Evolutionary conservation across 2,797 vertebrate species (phyloP), one percentile per base, ranked within the genome.

Genomic region (Megalops cyprinoides): DNA sequence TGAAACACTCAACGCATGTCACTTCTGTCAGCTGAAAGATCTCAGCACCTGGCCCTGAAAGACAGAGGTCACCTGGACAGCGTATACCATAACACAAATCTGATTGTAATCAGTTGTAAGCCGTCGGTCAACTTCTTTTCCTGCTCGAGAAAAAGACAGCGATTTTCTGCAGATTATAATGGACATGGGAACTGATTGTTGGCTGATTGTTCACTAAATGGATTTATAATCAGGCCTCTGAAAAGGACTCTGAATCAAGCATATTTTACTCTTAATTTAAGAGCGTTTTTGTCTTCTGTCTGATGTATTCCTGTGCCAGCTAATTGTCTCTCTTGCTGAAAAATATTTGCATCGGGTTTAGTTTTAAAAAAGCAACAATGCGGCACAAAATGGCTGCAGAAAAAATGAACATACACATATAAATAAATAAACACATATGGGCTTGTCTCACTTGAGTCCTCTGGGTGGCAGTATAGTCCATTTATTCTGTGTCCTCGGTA

Each of bases 391-490:
- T 81, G 79, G 79, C 74, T 81, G 73, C 44, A 37, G 53, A 76
- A 37, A 9, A 76, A 28, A 34, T 79, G 1, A 53, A 69, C 48
- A 71, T 39, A 53, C 34, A 23, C 48, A 25, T 3, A 14, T 14
- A 76, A 55, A 71, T 71, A 3, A 42, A 79, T 37, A 34, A 28
- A 51, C 15, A 25, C 65, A 28, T 7, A 6, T 15, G 23, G 23
- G 31, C 23, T 31, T 49, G 8, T 51, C n/a, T 31, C 14, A n/a
- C 14, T 34, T 44, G 53, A 49, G 20, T 23, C 81, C 81, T 49
- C 76, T 82, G 28, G 81, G 53, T 82, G 81, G 81, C 67, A 56
- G 42, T 73, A 44, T 78, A 78, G 76, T 74, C 44, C 65, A 78
- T 39, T 49, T 10, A 60, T 77, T 42, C 18, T 8, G 15, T 37